Evolutionary conservation across 2,797 vertebrate species (phyloP), one percentile per base, ranked within the genome.

Genomic region (Apodemus agrarius): DNA sequence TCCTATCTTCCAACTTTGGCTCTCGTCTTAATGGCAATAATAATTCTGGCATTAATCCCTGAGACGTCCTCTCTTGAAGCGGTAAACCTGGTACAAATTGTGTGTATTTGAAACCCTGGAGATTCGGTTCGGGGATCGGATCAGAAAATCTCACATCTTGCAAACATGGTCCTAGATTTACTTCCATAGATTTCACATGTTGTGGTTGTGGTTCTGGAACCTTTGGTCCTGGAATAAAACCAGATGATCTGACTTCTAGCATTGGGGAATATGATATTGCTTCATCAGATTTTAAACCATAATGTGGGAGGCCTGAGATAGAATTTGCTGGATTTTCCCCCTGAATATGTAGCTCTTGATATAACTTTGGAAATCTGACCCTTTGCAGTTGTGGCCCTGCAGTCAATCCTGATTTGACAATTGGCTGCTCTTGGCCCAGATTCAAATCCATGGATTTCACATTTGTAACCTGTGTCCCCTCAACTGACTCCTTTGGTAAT

Each of bases 141-240:
- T 94, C 72, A 84, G 85, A 94, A 92, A 95, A 90, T 75, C 24
- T 96, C 69, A 92, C 49, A 90, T 93, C 57, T 94, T 96, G 87
- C 19, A 96, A 94, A 16, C 76, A 31, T 65, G 93, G 91, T 69
- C 89, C 83, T 89, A 78, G 63, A 29, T 52, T 90, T 90, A 75
- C 46, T 78, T 92, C 90, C 46, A n/a, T 13, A 85, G 26, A 67
- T 76, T 80, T 97, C 80, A 37, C 10, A 81, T 40, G 61, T 63
- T 89, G 79, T 74, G n/a, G 9, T 78, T 97, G 94, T 96, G 91
- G 29, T 89, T 95, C 92, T 75, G 78, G 49, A 84, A 22, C 52
- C 16, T 89, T 85, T 93, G 89, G 31, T 16, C 43, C 81, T 29
- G 57, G n/a, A 31, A 16, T 91, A 84, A 79, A 91, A 89, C 93